phyloP scores from a whole-genome alignment of 2,797 vertebrate genomes.

The Pangasius krempfi region DNA sequence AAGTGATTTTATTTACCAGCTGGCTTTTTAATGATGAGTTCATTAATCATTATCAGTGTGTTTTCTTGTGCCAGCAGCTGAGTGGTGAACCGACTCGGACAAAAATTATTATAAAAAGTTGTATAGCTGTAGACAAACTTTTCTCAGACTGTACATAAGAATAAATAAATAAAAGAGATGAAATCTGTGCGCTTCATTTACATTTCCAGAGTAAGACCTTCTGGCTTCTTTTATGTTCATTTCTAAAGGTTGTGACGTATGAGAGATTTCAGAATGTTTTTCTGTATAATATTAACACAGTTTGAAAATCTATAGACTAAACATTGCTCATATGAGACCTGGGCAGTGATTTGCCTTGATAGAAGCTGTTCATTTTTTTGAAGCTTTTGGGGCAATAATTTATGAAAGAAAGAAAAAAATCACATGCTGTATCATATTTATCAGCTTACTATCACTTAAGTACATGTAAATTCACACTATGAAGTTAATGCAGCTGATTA shows the following conservation, averaged over 20 bases:
- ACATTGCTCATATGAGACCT: background rate
- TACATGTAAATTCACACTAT: background rate
- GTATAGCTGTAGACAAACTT: constrained; percentile 84
- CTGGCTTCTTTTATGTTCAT: background rate
- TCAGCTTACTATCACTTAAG: background rate
- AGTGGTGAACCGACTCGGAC: constrained; percentile 74
- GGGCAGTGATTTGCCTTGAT: constrained; percentile 8
- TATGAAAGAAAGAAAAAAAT: background rate
- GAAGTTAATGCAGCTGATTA: background rate
- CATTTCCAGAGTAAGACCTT: background rate
- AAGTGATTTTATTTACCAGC: constrained; percentile 61
- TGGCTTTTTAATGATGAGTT: constrained; percentile 69
- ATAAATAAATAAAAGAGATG: constrained; percentile 81
- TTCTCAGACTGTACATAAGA: constrained; percentile 89
- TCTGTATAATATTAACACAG: background rate
- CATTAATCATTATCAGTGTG: constrained; percentile 71
- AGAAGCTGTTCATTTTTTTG: background rate
- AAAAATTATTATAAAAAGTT: constrained; percentile 77
- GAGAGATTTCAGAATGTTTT: background rate
- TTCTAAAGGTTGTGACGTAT: background rate
- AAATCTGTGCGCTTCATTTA: constrained; percentile 57
- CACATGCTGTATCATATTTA: background rate
- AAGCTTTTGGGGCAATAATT: background rate
- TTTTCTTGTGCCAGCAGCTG: constrained; percentile 71
- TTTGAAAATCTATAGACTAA: background rate